Percentiles rank a stretch among this genome's conserved stretches.
Evolutionary conservation across 2,797 vertebrate genomes (phyloP).

Genomic region (Clarias pachynema): DNA sequence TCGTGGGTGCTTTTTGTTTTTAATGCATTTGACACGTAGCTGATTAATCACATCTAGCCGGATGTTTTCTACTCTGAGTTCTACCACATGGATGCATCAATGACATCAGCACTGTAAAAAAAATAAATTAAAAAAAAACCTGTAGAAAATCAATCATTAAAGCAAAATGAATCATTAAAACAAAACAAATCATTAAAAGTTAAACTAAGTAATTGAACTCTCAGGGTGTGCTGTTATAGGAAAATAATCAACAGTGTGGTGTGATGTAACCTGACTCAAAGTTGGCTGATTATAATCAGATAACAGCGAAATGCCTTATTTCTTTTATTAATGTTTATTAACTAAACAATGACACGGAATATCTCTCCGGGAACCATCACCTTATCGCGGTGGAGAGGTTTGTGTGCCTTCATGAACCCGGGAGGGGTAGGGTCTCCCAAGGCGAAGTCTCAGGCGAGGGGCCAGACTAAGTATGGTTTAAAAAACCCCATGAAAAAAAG

Average conservation of each 20-base stretch:
- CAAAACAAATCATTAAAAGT: slow-evolving; percentile 9
- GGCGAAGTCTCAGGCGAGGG: too few species aligned
- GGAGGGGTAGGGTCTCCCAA: too few species aligned
- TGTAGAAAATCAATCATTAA: background rate
- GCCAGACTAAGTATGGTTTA: too few species aligned
- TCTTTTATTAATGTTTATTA: background rate
- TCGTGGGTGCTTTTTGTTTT: slow-evolving; percentile 20
- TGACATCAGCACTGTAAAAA: background rate
- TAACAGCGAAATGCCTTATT: background rate
- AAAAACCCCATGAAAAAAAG: too few species aligned
- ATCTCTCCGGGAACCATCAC: too few species aligned
- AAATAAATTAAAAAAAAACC: background rate
- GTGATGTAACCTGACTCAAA: background rate
- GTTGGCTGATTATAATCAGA: background rate
- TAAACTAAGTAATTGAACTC: background rate
- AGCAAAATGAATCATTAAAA: background rate
- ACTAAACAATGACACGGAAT: background rate
- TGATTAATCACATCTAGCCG: slow-evolving; percentile 41
- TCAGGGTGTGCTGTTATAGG: background rate
- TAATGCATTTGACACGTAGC: slow-evolving; percentile 18
- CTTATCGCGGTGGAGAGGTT: too few species aligned
- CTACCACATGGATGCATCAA: background rate
- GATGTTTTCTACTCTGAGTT: slow-evolving; percentile 8
- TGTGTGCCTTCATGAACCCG: too few species aligned
- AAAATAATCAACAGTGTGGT: background rate